A percentile compares a stretch with the other conserved stretches of the same genome.
Evolutionary conservation across 2,888 invertebrate species (phyloP).

Genomic region (Lepas anatifera): DNA sequence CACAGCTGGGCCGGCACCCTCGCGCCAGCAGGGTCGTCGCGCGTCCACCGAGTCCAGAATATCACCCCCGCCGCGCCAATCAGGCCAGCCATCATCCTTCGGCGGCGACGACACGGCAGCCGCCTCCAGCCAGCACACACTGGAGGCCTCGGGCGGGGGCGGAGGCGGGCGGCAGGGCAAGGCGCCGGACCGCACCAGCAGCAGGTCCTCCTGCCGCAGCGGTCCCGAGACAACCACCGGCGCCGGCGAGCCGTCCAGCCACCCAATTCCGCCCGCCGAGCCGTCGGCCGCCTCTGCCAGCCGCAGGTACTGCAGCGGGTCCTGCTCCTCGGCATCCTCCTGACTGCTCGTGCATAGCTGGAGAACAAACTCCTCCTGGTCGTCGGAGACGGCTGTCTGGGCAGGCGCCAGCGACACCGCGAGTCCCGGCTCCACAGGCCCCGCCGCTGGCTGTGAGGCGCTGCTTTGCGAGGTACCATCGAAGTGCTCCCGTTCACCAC

Average conservation of each 20-base stretch:
- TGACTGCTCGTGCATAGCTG: slow-evolving; percentile 4
- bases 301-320: neutral
- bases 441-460: neutral
- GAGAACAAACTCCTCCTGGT: neutral
- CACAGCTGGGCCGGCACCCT: neutral
- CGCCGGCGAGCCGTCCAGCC: slow-evolving; percentile 3
- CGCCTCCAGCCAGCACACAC: neutral
- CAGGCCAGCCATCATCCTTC: neutral
- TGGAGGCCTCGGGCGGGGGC: neutral
- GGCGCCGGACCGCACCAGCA: neutral
- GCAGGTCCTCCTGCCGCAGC: neutral
- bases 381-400: neutral
- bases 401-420: neutral
- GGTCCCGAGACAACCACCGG: neutral
- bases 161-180: neutral
- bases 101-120: neutral
- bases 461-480: too few species aligned
- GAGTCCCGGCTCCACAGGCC: neutral
- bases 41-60: neutral
- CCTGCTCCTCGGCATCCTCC: slow-evolving; percentile 1
- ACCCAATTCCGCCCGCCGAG: neutral
- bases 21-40: neutral
- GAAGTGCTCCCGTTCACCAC: too few species aligned
- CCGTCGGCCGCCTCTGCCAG: neutral
- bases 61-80: neutral